phyloP scores from a whole-genome alignment of 2,888 invertebrate genomes.

The Scelioninae gen. 2 region DNA sequence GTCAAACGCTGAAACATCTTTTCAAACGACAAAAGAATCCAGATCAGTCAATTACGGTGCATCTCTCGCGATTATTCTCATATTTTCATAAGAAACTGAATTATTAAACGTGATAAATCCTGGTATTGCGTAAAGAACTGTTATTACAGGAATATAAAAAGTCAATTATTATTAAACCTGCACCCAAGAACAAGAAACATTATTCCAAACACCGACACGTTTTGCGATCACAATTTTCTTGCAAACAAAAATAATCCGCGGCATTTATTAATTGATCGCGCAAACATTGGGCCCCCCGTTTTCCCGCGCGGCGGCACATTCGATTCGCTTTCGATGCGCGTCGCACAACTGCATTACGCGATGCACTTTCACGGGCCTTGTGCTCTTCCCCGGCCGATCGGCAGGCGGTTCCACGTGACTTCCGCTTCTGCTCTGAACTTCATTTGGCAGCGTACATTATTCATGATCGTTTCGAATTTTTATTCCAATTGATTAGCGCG shows the following conservation, averaged over 20 bases:
- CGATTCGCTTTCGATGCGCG: slow-evolving; percentile 59
- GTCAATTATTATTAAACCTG: too few species aligned
- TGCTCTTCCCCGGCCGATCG: slow-evolving; percentile 47
- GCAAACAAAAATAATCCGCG: too few species aligned
- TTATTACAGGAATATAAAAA: too few species aligned
- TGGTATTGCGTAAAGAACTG: too few species aligned
- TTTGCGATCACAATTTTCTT: too few species aligned
- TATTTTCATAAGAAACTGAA: too few species aligned
- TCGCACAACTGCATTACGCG: slow-evolving; percentile 59
- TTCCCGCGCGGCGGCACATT: slow-evolving; percentile 46
- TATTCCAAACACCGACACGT: slow-evolving; percentile 25
- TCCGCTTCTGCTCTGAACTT: slow-evolving; percentile 50
- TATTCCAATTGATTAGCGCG: slow-evolving; percentile 51
- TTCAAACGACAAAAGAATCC: too few species aligned
- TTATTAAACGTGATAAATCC: too few species aligned
- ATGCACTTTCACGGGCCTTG: slow-evolving; percentile 56
- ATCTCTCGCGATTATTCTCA: too few species aligned
- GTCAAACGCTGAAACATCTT: too few species aligned
- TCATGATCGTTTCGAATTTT: slow-evolving; percentile 47
- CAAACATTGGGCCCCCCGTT: slow-evolving; percentile 45
- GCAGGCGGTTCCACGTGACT: slow-evolving; percentile 49
- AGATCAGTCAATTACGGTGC: too few species aligned
- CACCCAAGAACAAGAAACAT: too few species aligned
- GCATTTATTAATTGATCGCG: slow-evolving; percentile 38
- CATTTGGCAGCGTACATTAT: slow-evolving; percentile 49